These are phyloP conservation scores for Myrmecophaga tridactyla DNA, from an alignment of 2,113 vertebrate species.

Conservation along the genomic window DNA sequence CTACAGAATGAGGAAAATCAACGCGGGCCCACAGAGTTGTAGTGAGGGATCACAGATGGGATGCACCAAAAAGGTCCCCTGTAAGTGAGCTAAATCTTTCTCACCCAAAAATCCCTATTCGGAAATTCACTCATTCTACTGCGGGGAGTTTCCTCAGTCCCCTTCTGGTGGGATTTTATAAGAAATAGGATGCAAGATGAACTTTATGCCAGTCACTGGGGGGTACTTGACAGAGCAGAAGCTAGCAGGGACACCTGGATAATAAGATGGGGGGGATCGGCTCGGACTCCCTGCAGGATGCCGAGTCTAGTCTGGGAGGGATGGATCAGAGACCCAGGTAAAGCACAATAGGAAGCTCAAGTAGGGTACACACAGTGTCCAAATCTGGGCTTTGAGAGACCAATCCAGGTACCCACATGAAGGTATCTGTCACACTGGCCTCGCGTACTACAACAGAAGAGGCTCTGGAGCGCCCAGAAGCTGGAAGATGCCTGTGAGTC, in stretches of 20 bases:
- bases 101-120: background rate
- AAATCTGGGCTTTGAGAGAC: background rate
- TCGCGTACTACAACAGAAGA: background rate
- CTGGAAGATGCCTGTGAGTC: background rate
- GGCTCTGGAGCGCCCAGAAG: background rate
- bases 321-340: background rate
- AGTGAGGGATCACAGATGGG: no score
- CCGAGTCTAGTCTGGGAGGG: background rate
- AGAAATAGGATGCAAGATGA: background rate
- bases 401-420: background rate
- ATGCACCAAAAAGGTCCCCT: background rate
- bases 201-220: background rate
- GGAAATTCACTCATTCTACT: background rate
- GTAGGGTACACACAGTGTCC: background rate
- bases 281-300: no score
- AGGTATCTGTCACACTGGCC: background rate
- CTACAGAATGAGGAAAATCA: background rate
- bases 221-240: background rate
- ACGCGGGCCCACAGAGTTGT: no score
- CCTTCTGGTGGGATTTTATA: background rate
- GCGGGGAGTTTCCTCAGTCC: background rate
- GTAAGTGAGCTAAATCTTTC: background rate
- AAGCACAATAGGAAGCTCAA: background rate
- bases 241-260: background rate
- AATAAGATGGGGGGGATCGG: background rate